These are phyloP conservation scores for Odontocerum albicorne DNA, from an alignment of 2,888 invertebrate genomes.

Conservation along the genomic window DNA sequence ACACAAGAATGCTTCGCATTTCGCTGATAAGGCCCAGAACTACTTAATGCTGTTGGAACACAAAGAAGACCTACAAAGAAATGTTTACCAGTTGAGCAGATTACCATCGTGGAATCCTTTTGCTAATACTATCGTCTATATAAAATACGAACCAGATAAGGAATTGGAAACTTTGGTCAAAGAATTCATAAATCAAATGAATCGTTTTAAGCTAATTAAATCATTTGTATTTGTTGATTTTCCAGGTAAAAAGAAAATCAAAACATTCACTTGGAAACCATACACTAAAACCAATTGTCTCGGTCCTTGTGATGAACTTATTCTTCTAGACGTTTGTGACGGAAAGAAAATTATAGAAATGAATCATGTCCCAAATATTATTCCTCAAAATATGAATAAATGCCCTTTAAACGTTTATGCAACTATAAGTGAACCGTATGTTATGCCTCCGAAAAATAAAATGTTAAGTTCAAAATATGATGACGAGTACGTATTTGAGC, in stretches of 20 bases:
- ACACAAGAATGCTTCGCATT: slow-evolving; percentile 57
- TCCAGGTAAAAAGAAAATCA: slow-evolving; percentile 43
- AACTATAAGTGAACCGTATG: slow-evolving; percentile 53
- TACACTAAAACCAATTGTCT: slow-evolving; percentile 52
- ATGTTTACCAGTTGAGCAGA: slow-evolving; percentile 53
- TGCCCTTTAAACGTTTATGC: slow-evolving; percentile 52
- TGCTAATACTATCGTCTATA: slow-evolving; percentile 47
- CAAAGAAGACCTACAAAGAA: slow-evolving; percentile 50
- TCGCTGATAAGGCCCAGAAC: slow-evolving; percentile 58
- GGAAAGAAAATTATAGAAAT: slow-evolving; percentile 44
- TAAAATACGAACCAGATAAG: slow-evolving; percentile 42
- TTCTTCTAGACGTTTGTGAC: slow-evolving; percentile 49
- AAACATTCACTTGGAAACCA: slow-evolving; percentile 53
- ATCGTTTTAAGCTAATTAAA: slow-evolving; percentile 48
- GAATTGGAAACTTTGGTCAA: slow-evolving; percentile 46
- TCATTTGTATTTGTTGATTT: slow-evolving; percentile 51
- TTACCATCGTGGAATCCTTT: slow-evolving; percentile 57
- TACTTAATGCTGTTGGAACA: slow-evolving; percentile 57
- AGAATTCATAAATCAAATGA: slow-evolving; percentile 50
- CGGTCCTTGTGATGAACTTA: slow-evolving; percentile 48
- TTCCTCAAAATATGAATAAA: slow-evolving; percentile 50
- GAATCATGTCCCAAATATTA: slow-evolving; percentile 45
- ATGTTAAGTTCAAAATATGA: slow-evolving; percentile 38
- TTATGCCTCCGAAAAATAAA: slow-evolving; percentile 48
- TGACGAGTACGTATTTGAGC: slow-evolving; percentile 48